Conservation (phyloP, 64 coral and sea anemone genomes). For the Montipora efflorescens region DNA sequence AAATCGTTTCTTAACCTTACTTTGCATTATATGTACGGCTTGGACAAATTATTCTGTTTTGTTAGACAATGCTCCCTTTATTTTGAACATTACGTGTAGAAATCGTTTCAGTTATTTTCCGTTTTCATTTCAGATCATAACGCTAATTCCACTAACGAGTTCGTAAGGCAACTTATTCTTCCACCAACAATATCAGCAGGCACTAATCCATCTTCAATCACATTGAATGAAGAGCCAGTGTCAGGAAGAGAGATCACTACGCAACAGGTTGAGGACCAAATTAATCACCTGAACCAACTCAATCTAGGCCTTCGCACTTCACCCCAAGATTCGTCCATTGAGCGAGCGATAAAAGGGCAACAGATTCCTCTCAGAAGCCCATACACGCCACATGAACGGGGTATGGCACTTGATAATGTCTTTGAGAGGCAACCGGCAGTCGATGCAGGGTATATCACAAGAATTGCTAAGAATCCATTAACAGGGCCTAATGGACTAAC, state of each 20-base stretch:
- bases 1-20: no score
- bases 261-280: constrained; percentile 38
- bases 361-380: background rate
- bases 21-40: no score
- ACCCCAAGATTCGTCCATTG: background rate
- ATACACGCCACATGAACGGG: background rate
- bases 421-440: constrained; percentile 31
- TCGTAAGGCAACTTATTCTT: constrained; percentile 24
- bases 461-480: constrained; percentile 60
- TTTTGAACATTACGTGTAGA: background rate
- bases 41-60: background rate
- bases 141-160: constrained; percentile 12
- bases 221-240: background rate
- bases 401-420: background rate
- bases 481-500: constrained; percentile 70
- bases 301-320: background rate
- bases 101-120: background rate
- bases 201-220: no score
- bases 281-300: constrained; percentile 10
- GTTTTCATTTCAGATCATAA: background rate
- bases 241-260: constrained; percentile 10
- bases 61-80: no score
- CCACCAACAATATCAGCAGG: background rate
- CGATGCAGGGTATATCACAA: background rate
- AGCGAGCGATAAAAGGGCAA: background rate